Evolutionary conservation across 2,113 vertebrate species (phyloP).

Genomic region (Candoia aspera): DNA sequence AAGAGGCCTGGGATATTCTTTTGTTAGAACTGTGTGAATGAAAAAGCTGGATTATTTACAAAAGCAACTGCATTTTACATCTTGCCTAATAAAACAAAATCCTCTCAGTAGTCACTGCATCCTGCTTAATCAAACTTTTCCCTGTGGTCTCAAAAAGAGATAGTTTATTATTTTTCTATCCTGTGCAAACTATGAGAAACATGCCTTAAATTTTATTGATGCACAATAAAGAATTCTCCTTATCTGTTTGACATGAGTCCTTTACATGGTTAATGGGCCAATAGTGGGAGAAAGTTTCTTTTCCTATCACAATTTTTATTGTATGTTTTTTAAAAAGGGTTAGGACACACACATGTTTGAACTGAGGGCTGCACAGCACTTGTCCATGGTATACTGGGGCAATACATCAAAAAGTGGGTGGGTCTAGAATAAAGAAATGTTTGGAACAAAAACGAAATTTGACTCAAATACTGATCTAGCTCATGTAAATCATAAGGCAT

Average conservation of each 20-base stretch:
- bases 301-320: background rate
- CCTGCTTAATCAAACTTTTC: background rate
- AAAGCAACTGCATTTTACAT: slow-evolving; percentile 1
- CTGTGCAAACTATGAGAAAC: background rate
- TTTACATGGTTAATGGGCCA: background rate
- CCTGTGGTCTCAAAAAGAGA: slow-evolving; percentile 7
- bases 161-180: slow-evolving; percentile 14
- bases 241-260: background rate
- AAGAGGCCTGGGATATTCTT: background rate
- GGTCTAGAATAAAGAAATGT: background rate
- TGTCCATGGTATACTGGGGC: background rate
- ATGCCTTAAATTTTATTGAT: background rate
- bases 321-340: background rate
- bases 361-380: background rate
- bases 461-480: background rate
- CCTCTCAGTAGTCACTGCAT: background rate
- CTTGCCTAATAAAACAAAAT: slow-evolving; percentile 17
- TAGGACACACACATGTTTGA: background rate
- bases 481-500: background rate
- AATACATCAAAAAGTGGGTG: background rate
- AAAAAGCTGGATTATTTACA: background rate
- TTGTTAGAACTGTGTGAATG: background rate
- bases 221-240: background rate
- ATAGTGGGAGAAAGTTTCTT: background rate
- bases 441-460: background rate